These are phyloP conservation scores for Pristis pectinata DNA, from an alignment of 2,797 vertebrate genomes.

Conservation along the genomic window DNA sequence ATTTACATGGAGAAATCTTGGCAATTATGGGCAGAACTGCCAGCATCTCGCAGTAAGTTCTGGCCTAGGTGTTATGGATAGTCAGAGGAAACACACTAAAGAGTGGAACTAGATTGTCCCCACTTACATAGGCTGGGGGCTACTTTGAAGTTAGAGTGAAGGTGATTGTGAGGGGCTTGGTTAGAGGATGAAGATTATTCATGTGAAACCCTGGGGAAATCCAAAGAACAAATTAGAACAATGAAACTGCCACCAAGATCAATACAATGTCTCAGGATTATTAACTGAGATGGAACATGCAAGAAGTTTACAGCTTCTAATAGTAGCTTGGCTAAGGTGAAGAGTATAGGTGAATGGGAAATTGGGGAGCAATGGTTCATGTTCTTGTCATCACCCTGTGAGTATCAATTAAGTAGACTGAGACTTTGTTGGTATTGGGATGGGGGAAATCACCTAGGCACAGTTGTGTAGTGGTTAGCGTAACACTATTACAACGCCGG, in stretches of 20 bases:
- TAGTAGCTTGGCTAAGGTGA: not conserved
- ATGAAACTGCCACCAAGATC: not conserved
- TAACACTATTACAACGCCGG: too few relatives aligned
- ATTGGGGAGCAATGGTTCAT: too few relatives aligned
- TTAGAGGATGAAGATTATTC: not conserved
- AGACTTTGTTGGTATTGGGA: too few relatives aligned
- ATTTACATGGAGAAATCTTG: not conserved
- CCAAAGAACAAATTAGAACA: not conserved
- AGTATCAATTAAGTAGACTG: too few relatives aligned
- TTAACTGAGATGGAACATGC: not conserved
- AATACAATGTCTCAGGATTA: not conserved
- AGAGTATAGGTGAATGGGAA: too few relatives aligned
- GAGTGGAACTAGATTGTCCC: not conserved
- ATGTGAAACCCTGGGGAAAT: not conserved
- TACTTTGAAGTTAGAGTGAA: not conserved
- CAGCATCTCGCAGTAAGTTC: too few relatives aligned
- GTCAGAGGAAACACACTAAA: not conserved
- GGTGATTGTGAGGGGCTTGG: not conserved
- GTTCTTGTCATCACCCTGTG: too few relatives aligned
- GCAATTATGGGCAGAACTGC: too few relatives aligned
- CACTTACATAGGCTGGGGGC: not conserved
- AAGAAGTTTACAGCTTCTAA: not conserved
- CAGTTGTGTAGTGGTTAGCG: too few relatives aligned
- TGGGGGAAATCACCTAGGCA: too few relatives aligned
- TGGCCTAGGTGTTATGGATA: not conserved